Percentiles rank a stretch among this genome's conserved stretches.
These are phyloP conservation scores for Acanthopagrus latus DNA, from an alignment of 2,797 vertebrate species.

Conservation along the genomic window DNA sequence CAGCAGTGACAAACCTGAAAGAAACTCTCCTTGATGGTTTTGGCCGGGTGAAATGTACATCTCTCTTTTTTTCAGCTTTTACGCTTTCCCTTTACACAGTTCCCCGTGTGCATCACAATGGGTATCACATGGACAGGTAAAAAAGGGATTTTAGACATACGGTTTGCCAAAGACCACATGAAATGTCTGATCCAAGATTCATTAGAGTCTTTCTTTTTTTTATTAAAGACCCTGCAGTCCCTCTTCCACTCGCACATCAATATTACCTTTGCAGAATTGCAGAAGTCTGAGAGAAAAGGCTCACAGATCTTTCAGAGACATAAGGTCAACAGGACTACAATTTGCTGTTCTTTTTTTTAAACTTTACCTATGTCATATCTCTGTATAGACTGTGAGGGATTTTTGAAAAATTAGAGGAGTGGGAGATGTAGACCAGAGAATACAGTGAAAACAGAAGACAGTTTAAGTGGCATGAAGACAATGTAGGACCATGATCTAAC, in stretches of 20 bases:
- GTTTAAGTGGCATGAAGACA: too few relatives aligned
- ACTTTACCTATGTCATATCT: not conserved
- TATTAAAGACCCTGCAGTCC: conserved; percentile 4
- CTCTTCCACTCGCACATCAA: not conserved
- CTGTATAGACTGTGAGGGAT: not conserved
- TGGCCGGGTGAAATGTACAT: conserved; percentile 21
- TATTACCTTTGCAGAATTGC: not conserved
- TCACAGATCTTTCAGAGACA: conserved; percentile 2
- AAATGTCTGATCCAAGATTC: conserved; percentile 33
- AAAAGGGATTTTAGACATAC: conserved; percentile 1
- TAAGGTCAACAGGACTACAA: conserved; percentile 12
- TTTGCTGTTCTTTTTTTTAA: conserved; percentile 4
- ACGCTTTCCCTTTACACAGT: not conserved
- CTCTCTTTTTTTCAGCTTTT: conserved; percentile 26
- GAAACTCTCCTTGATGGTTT: conserved; percentile 27
- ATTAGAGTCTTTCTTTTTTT: conserved; percentile 2
- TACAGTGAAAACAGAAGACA: not conserved
- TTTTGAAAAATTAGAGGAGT: too few relatives aligned
- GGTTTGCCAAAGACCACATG: conserved; percentile 17
- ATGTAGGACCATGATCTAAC: conserved; percentile 7
- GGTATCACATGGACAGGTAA: not conserved
- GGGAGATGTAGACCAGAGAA: too few relatives aligned
- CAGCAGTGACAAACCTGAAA: conserved; percentile 35
- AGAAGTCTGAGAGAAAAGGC: conserved; percentile 3
- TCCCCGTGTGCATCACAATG: conserved; percentile 25